Conservation (phyloP, 2,797 vertebrate genomes). For the Mormyrops attenuatus region DNA sequence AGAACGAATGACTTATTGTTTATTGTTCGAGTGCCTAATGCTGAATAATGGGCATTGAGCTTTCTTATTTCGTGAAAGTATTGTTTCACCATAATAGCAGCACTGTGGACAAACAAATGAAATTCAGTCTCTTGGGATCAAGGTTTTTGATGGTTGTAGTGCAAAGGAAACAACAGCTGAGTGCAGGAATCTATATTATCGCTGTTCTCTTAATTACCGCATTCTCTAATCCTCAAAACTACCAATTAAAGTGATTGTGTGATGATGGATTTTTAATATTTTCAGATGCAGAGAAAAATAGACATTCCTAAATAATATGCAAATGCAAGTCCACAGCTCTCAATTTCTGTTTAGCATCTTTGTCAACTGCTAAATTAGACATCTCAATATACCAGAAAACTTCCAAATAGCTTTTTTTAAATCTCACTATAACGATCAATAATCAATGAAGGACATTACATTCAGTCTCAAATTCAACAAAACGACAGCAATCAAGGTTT, state of each 20-base stretch:
- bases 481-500: neutral
- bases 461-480: neutral
- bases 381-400: neutral
- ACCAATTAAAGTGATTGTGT: neutral
- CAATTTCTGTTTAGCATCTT: neutral
- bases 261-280: neutral
- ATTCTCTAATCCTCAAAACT: neutral
- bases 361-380: neutral
- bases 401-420: neutral
- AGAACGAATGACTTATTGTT: slow-evolving; percentile 7
- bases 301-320: neutral
- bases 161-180: neutral
- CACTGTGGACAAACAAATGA: neutral
- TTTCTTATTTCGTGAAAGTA: slow-evolving; percentile 1
- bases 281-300: neutral
- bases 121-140: neutral
- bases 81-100: neutral
- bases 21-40: slow-evolving; percentile 3
- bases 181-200: neutral
- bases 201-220: neutral
- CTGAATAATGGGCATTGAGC: neutral
- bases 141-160: neutral
- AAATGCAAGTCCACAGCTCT: neutral
- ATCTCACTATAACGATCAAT: neutral
- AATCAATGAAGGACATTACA: neutral